Evolutionary conservation across 2,888 invertebrate genomes (phyloP), one percentile per base, ranked within the genome.

Genomic region (Coelinius sp.): DNA sequence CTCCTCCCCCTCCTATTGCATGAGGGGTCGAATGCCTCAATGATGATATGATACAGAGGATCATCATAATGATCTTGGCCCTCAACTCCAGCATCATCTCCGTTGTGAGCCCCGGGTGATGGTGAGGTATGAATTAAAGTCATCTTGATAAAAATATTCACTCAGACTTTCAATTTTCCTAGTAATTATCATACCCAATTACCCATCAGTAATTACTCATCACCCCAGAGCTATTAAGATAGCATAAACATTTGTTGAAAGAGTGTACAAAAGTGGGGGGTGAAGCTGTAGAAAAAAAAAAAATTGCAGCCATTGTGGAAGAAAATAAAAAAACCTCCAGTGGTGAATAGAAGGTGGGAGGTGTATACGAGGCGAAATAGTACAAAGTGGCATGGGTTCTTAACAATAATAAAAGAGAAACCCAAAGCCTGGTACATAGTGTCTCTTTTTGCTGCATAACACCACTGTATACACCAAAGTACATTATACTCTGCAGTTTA

Each of bases 381-480:
- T 31, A 59, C 35, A 53, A 44, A 56, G 66, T 53, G 41, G 59
- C 70, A 66, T 27, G 59, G 53, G 59, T 70, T 71, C 68, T 74
- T 71, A 65, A 56, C 65, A 71, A 66, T 71, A 66, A 71, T 59
- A 71, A 72, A 75, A 74, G 75, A 75, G 72, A 73, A 71, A 68
- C 68, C 71, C 63, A 68, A 69, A 53, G 70, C 68, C 41, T 65
- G 49, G 38, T 59, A 69, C 68, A 52, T 65, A 68, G 49, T 22
- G 25, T 52, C 38, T n/a, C 53, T 38, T 67, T 65, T 53, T 22
- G 38, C 22, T 67, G 35, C 24, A 67, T 67, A 67, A 46, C 31
- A 59, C 17, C 14, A 20, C 10, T 6, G 20, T 52, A 52, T 52
- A 52, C 22, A 7, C 44, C 25, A 41, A 25, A 44, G 31, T 49